Base-by-base conservation (phyloP, 2,888 invertebrate species). In the Hypercompe scribonia region DNA sequence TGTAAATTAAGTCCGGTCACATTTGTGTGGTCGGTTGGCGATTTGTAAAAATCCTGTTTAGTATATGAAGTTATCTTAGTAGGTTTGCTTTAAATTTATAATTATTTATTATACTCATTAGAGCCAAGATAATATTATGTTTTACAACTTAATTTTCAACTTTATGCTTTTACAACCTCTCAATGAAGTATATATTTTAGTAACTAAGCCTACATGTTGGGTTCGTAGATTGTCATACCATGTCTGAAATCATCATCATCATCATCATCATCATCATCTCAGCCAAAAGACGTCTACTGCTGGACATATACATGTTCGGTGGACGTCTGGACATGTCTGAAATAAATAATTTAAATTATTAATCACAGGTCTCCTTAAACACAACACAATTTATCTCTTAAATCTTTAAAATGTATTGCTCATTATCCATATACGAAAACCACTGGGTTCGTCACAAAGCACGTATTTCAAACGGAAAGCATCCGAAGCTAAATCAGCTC, bases 401-500 rank as follows among this genome's bases (percentile, higher is more conserved):
- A 79, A 90, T 90, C 88, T 87, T 78, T 73, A 80, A 81, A 79
- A 78, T 70, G 81, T 86, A 86, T 87, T 85, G 79, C 88, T 89
- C 88, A 90, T 89, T 89, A 90, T 86, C 88, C 89, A 78, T 84
- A 86, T 87, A 87, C 70, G 87, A 88, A 76, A 72, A 79, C 83
- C 81, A 83, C 79, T 84, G 88, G 86, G 85, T 85, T 85, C 84
- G 80, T 91, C 90, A 92, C 94, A 93, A 93, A 91, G 91, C 85
- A 87, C 88, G 87, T 92, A 90, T 92, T 90, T 92, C 91, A 92
- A 91, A 90, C 86, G 81, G 86, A 87, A 89, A 90, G 84, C 85
- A 87, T 86, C 85, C 87, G 85, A 86, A 89, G 89, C 88, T 93
- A 93, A 93, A 92, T 93, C 94, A 92, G 90, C 88, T 88, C 85